phyloP scores from a whole-genome alignment of 2,797 vertebrate species.

The Anabas testudineus region DNA sequence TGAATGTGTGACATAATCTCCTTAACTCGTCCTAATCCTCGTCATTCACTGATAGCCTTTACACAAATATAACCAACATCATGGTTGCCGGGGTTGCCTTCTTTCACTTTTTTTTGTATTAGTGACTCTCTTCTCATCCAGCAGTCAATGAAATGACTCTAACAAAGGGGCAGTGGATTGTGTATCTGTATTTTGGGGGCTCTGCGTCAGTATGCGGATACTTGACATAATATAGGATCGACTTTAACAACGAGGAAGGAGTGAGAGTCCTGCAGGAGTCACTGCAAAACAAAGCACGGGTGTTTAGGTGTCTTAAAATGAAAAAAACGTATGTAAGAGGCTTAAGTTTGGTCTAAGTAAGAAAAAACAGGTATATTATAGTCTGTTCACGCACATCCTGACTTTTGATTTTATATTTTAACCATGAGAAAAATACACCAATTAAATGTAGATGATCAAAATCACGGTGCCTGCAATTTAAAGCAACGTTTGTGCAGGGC shows the following conservation, averaged over 20 bases:
- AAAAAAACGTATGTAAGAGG: neutral
- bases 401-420: neutral
- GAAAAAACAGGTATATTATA: neutral
- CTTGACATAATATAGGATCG: slow-evolving; percentile 71
- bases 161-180: slow-evolving; percentile 83
- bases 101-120: slow-evolving; percentile 86
- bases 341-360: neutral
- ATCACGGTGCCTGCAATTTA: neutral
- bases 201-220: slow-evolving; percentile 78
- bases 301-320: neutral
- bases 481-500: slow-evolving; percentile 39
- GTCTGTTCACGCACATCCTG: neutral
- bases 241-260: slow-evolving; percentile 69
- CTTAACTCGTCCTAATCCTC: slow-evolving; percentile 90
- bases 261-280: slow-evolving; percentile 59
- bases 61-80: slow-evolving; percentile 90
- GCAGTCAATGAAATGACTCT: slow-evolving; percentile 85
- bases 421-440: neutral
- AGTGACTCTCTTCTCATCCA: slow-evolving; percentile 86
- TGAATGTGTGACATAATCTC: slow-evolving; percentile 88
- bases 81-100: slow-evolving; percentile 86
- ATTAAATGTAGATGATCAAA: neutral
- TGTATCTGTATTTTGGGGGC: slow-evolving; percentile 81
- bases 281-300: slow-evolving; percentile 18
- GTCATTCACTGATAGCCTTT: slow-evolving; percentile 90